A percentile compares a stretch with the other conserved stretches of the same genome.
Conservation (phyloP, 2,113 vertebrate species). For the Genyomyrus donnyi region DNA sequence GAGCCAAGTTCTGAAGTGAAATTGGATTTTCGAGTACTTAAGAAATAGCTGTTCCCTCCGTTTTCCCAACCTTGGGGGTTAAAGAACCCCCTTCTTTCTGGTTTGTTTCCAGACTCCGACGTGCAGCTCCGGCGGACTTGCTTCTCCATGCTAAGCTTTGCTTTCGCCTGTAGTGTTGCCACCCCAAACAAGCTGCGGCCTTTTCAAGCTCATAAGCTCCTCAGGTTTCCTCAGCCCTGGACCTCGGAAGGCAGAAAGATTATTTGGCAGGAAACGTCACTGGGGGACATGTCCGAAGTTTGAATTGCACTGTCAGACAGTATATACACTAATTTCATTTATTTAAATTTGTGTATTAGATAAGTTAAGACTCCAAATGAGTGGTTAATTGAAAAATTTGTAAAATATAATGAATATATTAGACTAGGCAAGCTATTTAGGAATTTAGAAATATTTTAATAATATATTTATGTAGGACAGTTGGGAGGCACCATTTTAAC, state of each 20-base stretch:
- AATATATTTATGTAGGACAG: neutral
- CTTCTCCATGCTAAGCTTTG: neutral
- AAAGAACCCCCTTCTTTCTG: neutral
- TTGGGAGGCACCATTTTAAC: neutral
- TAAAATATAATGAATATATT: neutral
- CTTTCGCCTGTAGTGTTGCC: neutral
- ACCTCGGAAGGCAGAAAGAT: neutral
- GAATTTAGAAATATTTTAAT: neutral
- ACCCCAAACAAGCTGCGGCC: neutral
- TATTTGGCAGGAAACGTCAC: neutral
- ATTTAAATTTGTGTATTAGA: neutral
- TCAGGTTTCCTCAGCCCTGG: neutral
- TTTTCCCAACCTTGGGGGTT: neutral
- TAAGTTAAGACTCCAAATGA: neutral
- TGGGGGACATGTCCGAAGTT: neutral
- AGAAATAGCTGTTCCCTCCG: neutral
- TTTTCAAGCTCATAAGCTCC: neutral
- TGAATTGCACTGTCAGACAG: neutral
- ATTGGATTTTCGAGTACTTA: neutral
- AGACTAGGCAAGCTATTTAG: neutral
- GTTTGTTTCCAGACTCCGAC: neutral
- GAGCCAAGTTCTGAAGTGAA: conserved; percentile 25
- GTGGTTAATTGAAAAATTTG: neutral
- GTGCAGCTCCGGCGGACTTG: neutral
- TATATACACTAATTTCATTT: neutral